Base-by-base conservation (phyloP, 2,797 vertebrate genomes). In the Mus spretus region DNA sequence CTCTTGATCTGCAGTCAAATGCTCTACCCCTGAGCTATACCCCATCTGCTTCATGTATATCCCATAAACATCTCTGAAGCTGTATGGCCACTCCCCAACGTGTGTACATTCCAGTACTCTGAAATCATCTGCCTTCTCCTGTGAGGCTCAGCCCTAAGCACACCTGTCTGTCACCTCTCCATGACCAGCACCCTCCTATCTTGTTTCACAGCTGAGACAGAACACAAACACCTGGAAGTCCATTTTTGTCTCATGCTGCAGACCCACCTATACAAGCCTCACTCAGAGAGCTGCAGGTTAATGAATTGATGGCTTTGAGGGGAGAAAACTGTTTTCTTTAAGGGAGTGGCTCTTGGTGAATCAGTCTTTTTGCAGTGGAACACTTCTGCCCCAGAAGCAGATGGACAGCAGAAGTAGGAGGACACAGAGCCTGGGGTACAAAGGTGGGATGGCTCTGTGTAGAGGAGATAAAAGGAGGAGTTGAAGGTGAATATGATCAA, bases 1-100 rank as follows among this genome's bases (percentile, higher is more conserved):
- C 98, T 99, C 98, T 98, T 98, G 98, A 99, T 98, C 98, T 98
- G 98, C 98, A 98, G 97, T 98, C 97, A 98, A 98, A 98, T 97
- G 98, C 98, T 99, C 98, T 98, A 79, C 98, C 98, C 90, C 98
- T 98, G 98, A 98, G 98, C 0, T 50, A 50, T 94, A 3, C 86
- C 86, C 34, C 61, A 96, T 83, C 96, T 61, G 74, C 67, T 13
- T 87, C 2, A 44, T 28, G 5, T 40, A 17, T 37, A 28, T 26
- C 53, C 50, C 3, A 34, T 50, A 50, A 19, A 53, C 47, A 34
- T 34, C 7, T 79, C 22, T 83, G 8, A 63, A 83, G 37, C 8
- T 44, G 37, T 20, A 12, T 34, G 47, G 28, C 77, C 47, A 53
- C 28, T 79, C 47, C 47, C 47, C 22, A 6, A 57, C 2, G 19